Conservation (phyloP, 2,797 vertebrate species). For the Ambastaia sidthimunki region DNA sequence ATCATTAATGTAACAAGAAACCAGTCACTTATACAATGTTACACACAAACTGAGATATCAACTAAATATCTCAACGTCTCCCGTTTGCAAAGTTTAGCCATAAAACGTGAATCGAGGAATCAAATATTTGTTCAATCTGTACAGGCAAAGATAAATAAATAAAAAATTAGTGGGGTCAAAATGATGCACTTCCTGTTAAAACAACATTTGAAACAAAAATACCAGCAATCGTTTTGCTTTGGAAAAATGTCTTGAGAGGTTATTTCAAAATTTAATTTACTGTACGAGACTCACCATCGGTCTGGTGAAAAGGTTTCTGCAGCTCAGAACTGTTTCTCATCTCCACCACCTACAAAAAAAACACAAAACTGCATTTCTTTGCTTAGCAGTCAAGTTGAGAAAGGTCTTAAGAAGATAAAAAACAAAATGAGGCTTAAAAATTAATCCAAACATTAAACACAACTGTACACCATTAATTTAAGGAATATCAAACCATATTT, state of each 20-base stretch:
- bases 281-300: slow-evolving; percentile 50
- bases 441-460: neutral
- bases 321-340: slow-evolving; percentile 56
- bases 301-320: slow-evolving; percentile 46
- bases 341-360: slow-evolving; percentile 56
- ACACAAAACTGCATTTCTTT: neutral
- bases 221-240: neutral
- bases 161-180: slow-evolving; percentile 51
- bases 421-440: neutral
- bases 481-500: neutral
- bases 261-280: neutral
- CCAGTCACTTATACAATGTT: neutral
- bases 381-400: neutral
- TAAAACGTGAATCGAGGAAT: neutral
- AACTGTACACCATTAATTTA: neutral
- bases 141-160: slow-evolving; percentile 50
- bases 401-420: neutral
- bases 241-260: neutral
- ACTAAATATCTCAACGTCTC: neutral
- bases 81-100: neutral
- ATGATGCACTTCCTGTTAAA: slow-evolving; percentile 40
- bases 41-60: neutral
- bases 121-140: neutral
- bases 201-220: neutral
- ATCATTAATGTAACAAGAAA: neutral